A percentile compares a stretch with the other conserved stretches of the same genome.
Conservation (phyloP, 2,113 vertebrate genomes). For the Gallinago media region DNA sequence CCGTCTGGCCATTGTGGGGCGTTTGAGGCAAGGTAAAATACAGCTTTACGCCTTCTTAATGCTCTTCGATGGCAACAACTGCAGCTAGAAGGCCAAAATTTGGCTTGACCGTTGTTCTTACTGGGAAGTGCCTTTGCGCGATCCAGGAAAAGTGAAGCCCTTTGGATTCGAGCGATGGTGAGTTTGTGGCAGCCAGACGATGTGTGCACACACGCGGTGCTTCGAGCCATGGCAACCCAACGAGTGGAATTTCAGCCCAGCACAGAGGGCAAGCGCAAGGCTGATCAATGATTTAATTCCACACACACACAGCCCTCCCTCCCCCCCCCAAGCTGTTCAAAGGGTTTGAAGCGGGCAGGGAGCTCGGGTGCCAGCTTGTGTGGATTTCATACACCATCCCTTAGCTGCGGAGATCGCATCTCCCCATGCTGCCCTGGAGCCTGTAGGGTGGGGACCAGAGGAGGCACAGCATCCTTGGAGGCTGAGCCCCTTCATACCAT, state of each 20-base stretch:
- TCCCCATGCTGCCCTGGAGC: background rate
- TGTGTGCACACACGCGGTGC: rapidly evolving
- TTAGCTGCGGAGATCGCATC: background rate
- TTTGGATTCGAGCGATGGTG: background rate
- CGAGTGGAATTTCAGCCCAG: background rate
- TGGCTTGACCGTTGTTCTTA: rapidly evolving
- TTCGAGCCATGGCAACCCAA: background rate
- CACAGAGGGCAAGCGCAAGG: background rate
- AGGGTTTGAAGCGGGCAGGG: background rate
- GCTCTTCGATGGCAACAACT: background rate
- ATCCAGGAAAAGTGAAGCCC: background rate
- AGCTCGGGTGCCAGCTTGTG: background rate
- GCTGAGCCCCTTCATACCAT: background rate
- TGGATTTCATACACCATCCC: background rate
- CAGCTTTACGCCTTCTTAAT: background rate
- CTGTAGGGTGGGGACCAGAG: background rate
- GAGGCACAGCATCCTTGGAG: background rate
- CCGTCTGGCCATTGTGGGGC: background rate
- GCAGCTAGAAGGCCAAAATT: background rate
- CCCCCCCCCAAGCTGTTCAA: background rate
- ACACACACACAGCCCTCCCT: too few relatives aligned
- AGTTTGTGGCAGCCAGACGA: background rate
- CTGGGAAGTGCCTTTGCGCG: background rate
- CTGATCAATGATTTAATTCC: background rate
- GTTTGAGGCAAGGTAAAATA: background rate